These are phyloP conservation scores for Conopomorpha cramerella DNA, from an alignment of 1,140 invertebrate genomes.

Conservation along the genomic window DNA sequence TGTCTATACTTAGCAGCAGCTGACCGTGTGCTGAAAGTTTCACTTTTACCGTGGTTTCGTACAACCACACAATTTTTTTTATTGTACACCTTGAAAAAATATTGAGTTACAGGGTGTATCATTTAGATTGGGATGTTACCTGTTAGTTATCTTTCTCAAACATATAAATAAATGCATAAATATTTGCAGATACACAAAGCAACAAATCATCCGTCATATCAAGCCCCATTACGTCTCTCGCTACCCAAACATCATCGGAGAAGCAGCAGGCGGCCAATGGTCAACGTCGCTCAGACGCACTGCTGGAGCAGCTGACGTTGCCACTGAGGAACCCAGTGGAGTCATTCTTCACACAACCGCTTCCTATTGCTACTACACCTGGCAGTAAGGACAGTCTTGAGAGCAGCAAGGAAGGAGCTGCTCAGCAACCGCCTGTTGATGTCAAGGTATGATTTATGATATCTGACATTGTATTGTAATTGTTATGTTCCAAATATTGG, in stretches of 20 bases:
- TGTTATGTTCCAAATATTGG: no score
- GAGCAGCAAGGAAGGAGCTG: slow-evolving; percentile 23
- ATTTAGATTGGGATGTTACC: no score
- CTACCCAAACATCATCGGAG: slow-evolving; percentile 29
- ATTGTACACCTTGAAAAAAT: no score
- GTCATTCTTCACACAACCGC: slow-evolving; percentile 14
- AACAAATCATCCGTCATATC: slow-evolving; percentile 39
- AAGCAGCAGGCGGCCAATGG: slow-evolving; percentile 33
- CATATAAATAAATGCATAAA: no score
- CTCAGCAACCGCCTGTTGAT: slow-evolving; percentile 29
- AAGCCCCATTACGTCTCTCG: slow-evolving; percentile 35
- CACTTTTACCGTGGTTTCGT: no score
- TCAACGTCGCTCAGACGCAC: slow-evolving; percentile 42
- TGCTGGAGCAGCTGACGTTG: slow-evolving; percentile 48
- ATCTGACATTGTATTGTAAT: no score
- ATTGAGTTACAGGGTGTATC: no score
- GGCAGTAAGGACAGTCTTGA: slow-evolving; percentile 39
- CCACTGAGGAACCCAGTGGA: slow-evolving; percentile 33
- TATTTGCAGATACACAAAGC: slow-evolving; percentile 29
- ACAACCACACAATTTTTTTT: no score
- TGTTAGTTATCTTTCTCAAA: no score
- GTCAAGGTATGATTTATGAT: slow-evolving; percentile 32
- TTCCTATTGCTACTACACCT: slow-evolving; percentile 18
- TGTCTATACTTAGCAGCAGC: no score
- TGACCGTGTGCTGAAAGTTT: no score